phyloP scores from a whole-genome alignment of 2,113 vertebrate genomes.

The Dipodomys stephensi region DNA sequence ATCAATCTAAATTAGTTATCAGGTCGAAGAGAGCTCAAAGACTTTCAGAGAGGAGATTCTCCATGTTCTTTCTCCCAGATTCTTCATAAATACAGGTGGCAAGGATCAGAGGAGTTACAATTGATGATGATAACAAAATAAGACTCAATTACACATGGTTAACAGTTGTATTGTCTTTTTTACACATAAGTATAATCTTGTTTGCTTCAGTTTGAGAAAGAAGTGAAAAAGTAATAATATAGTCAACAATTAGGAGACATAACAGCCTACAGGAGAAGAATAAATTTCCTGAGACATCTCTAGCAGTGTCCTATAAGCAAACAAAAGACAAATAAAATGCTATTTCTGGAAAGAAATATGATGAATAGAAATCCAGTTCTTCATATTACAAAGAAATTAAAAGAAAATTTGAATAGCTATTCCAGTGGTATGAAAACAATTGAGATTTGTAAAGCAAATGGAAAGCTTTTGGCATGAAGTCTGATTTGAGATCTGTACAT shows the following conservation, averaged over 20 bases:
- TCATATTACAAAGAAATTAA: background rate
- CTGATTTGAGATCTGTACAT: background rate
- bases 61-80: conserved; percentile 69
- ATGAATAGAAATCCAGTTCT: background rate
- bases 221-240: conserved; percentile 53
- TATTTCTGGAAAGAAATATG: background rate
- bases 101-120: conserved; percentile 55
- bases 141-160: conserved; percentile 68
- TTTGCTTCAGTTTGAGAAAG: conserved; percentile 68
- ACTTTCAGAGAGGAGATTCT: conserved; percentile 70
- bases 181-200: conserved; percentile 40
- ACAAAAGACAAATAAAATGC: conserved; percentile 32
- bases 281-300: conserved; percentile 40
- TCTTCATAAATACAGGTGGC: conserved; percentile 71
- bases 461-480: background rate
- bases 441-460: conserved; percentile 41
- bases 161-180: conserved; percentile 64
- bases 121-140: background rate
- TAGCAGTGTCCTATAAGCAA: background rate
- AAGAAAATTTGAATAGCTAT: background rate
- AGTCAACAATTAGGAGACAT: conserved; percentile 31
- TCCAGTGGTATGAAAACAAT: background rate
- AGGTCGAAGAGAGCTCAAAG: conserved; percentile 57
- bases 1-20: conserved; percentile 58
- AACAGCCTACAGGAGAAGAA: conserved; percentile 52